A percentile compares a stretch with the other conserved stretches of the same genome.
These are phyloP conservation scores for Euwallacea similis DNA, from an alignment of 1,140 invertebrate genomes.

Conservation along the genomic window DNA sequence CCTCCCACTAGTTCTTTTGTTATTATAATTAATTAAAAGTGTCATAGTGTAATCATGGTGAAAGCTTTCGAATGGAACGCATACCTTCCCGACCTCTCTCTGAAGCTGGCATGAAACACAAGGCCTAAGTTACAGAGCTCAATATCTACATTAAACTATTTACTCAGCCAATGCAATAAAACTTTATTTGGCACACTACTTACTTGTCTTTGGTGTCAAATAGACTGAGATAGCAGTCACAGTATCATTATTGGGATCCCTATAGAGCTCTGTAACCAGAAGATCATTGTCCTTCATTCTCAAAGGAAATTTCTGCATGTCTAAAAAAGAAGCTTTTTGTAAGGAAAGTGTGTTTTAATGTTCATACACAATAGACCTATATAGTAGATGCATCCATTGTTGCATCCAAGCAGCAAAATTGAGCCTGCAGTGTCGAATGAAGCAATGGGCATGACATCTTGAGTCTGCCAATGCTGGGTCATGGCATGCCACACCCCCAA, in stretches of 20 bases:
- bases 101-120: constrained; percentile 60
- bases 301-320: constrained; percentile 99
- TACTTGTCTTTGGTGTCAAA: constrained; percentile 96
- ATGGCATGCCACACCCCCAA: constrained; percentile 98
- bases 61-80: constrained; percentile 43
- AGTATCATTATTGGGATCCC: constrained; percentile 90
- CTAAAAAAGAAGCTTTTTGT: constrained; percentile 56
- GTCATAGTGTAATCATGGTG: constrained; percentile 10
- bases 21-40: too few relatives aligned
- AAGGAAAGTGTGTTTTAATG: constrained; percentile 4
- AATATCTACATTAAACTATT: constrained; percentile 7
- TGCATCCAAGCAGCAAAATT: constrained; percentile 90
- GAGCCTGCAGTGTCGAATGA: constrained; percentile 96
- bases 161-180: constrained; percentile 15
- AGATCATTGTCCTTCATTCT: constrained; percentile 99
- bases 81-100: constrained; percentile 61
- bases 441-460: constrained; percentile 91
- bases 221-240: constrained; percentile 99
- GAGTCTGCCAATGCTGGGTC: constrained; percentile 97
- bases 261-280: constrained; percentile 93
- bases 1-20: too few relatives aligned
- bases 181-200: constrained; percentile 50
- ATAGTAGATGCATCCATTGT: constrained; percentile 96
- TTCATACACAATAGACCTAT: constrained; percentile 68
- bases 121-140: constrained; percentile 48